These are phyloP conservation scores for Tetrao urogallus DNA, from an alignment of 2,113 vertebrate species.

Conservation along the genomic window DNA sequence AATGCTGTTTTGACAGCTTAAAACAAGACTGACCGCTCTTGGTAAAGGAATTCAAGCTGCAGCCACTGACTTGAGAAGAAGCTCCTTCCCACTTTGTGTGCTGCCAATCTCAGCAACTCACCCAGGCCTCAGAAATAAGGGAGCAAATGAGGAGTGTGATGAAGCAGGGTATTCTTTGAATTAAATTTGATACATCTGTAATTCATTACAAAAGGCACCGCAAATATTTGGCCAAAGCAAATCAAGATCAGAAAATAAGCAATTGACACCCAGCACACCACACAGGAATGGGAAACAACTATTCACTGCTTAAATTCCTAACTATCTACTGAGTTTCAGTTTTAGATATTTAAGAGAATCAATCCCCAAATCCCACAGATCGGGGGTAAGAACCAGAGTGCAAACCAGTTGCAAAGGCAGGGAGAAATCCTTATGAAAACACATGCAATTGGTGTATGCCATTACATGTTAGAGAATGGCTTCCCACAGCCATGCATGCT, in stretches of 20 bases:
- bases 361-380: neutral
- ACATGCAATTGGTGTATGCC: neutral
- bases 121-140: neutral
- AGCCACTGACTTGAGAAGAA: neutral
- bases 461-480: neutral
- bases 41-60: neutral
- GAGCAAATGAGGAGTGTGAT: neutral
- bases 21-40: neutral
- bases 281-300: neutral
- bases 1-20: conserved; percentile 9
- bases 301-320: neutral
- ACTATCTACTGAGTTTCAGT: neutral
- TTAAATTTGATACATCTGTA: conserved; percentile 6
- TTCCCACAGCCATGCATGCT: accelerated
- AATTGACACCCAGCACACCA: neutral
- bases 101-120: neutral
- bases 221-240: neutral
- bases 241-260: neutral
- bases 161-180: neutral
- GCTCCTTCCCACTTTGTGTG: neutral
- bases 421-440: neutral
- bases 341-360: neutral
- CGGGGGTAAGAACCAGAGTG: neutral
- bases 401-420: neutral
- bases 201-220: conserved; percentile 13